Evolutionary conservation across 2,797 vertebrate species (phyloP).

Genomic region (Loriculus beryllinus): DNA sequence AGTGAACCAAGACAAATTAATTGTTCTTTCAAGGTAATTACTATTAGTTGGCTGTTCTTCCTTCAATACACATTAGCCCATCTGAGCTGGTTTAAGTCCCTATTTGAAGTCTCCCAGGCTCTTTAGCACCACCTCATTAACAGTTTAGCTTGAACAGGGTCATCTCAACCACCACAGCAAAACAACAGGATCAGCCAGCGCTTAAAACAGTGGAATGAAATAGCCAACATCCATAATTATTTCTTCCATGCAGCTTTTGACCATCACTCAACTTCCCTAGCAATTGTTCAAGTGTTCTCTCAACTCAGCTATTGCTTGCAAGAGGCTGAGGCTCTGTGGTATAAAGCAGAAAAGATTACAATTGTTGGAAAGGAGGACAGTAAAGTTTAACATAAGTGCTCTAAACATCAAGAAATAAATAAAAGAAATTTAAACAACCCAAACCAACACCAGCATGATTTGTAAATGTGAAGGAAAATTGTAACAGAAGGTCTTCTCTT

Average conservation of each 20-base stretch:
- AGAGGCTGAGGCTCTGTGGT: not conserved
- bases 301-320: not conserved
- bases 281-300: not conserved
- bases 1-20: slow-evolving; percentile 17
- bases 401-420: not conserved
- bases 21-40: not conserved
- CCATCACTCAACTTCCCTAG: not conserved
- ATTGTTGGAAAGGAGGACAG: not conserved
- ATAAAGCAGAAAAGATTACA: not conserved
- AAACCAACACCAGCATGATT: not conserved
- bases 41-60: not conserved
- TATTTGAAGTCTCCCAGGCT: not conserved
- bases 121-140: not conserved
- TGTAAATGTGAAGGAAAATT: not conserved
- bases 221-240: not conserved
- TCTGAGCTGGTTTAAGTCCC: not conserved
- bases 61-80: not conserved
- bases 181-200: not conserved
- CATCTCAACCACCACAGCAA: not conserved
- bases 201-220: not conserved
- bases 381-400: not conserved
- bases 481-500: not conserved
- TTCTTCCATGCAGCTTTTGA: not conserved
- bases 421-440: rapidly evolving
- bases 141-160: not conserved